Conservation (phyloP, 2,113 vertebrate species). For the Odontesthes bonariensis region DNA sequence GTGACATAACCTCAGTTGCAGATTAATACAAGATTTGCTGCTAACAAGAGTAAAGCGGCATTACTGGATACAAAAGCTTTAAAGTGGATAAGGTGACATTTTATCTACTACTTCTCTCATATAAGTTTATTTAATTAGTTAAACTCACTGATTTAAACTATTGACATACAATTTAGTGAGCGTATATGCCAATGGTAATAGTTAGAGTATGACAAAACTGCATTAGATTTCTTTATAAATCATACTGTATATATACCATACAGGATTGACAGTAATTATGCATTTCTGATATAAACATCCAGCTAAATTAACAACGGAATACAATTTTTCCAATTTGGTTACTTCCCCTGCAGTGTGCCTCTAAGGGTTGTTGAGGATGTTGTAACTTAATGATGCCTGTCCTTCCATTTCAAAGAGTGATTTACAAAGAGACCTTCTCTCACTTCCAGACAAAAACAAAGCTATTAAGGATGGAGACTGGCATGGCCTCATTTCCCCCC, state of each 20-base stretch:
- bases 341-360: conserved; percentile 31
- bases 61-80: conserved; percentile 2
- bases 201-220: background rate
- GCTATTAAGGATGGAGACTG: conserved; percentile 40
- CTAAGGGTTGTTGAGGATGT: conserved; percentile 52
- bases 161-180: background rate
- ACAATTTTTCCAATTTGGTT: conserved; percentile 30
- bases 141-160: background rate
- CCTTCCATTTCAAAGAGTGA: conserved; percentile 41
- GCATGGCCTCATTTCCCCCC: conserved; percentile 15
- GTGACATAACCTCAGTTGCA: conserved; percentile 14
- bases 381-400: conserved; percentile 51
- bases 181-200: background rate
- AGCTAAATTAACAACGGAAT: conserved; percentile 5
- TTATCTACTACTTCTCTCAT: background rate
- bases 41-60: conserved; percentile 15
- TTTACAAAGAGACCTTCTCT: conserved; percentile 30
- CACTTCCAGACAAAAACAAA: conserved; percentile 52
- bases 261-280: conserved; percentile 5
- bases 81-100: background rate
- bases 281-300: conserved; percentile 2
- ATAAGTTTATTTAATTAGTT: background rate
- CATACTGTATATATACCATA: background rate
- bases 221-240: conserved; percentile 2
- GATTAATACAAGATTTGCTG: conserved; percentile 11